A percentile compares a stretch with the other conserved stretches of the same genome.
Evolutionary conservation across 2,888 invertebrate genomes (phyloP).

Genomic region (Ptychoptera contaminata): DNA sequence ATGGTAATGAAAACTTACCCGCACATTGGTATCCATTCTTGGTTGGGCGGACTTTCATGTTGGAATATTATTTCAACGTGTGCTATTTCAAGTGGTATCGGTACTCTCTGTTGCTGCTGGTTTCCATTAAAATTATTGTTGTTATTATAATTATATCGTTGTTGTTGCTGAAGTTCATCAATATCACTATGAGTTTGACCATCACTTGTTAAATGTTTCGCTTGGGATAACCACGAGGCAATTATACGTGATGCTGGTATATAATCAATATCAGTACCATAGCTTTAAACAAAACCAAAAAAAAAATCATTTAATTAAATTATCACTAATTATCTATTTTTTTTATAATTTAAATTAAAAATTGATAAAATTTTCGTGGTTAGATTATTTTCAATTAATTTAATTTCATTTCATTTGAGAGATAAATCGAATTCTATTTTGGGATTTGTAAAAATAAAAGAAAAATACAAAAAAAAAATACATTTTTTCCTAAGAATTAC

Average conservation of each 20-base stretch:
- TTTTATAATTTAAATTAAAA: too few species aligned
- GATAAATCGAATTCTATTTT: too few species aligned
- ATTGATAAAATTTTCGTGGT: too few species aligned
- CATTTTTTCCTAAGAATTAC: too few species aligned
- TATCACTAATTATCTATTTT: too few species aligned
- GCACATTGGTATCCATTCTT: slow-evolving; percentile 29
- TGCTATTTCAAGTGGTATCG: slow-evolving; percentile 23
- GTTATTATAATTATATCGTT: background rate
- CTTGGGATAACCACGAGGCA: slow-evolving; percentile 29
- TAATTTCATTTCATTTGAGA: too few species aligned
- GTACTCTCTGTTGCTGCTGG: background rate
- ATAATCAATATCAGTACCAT: slow-evolving; percentile 19
- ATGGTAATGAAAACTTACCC: too few species aligned
- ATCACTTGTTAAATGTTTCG: slow-evolving; percentile 26
- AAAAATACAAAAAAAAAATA: too few species aligned
- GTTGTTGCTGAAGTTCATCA: background rate
- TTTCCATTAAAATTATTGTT: background rate
- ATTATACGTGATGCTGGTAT: slow-evolving; percentile 29
- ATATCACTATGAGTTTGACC: slow-evolving; percentile 6
- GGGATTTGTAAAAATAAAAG: too few species aligned
- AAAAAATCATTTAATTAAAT: too few species aligned
- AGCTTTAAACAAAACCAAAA: too few species aligned
- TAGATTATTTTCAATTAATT: too few species aligned
- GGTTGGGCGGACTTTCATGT: slow-evolving; percentile 24
- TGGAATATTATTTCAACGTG: slow-evolving; percentile 32